These are phyloP conservation scores for Leuciscus waleckii DNA, from an alignment of 2,797 vertebrate genomes.

Conservation along the genomic window DNA sequence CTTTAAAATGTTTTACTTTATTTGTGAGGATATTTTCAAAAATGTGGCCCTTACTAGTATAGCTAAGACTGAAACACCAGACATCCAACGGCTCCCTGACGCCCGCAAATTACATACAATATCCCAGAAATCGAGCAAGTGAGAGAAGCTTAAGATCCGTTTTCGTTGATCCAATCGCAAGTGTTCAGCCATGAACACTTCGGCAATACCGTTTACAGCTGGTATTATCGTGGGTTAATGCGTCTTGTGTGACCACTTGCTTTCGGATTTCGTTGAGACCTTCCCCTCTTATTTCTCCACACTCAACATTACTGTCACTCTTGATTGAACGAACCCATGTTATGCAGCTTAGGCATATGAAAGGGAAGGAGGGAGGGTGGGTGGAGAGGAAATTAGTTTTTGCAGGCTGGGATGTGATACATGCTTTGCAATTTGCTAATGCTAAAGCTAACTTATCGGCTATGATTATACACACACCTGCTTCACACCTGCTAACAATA, in stretches of 20 bases:
- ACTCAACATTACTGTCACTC: background rate
- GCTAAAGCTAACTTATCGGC: background rate
- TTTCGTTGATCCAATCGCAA: too few relatives aligned
- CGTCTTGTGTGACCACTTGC: too few relatives aligned
- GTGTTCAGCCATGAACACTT: too few relatives aligned
- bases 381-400: background rate
- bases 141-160: too few relatives aligned
- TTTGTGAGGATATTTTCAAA: background rate
- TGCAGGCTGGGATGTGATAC: background rate
- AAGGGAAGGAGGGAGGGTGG: too few relatives aligned
- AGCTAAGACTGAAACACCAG: background rate
- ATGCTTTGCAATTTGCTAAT: background rate
- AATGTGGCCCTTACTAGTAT: background rate
- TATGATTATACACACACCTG: background rate
- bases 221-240: too few relatives aligned
- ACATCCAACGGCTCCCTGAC: too few relatives aligned
- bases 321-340: background rate
- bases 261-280: too few relatives aligned
- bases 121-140: too few relatives aligned
- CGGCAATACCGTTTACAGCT: too few relatives aligned
- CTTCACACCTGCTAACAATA: slow-evolving; percentile 1
- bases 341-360: background rate
- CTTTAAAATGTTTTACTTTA: background rate
- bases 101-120: too few relatives aligned
- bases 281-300: background rate